These are phyloP conservation scores for Otocyon megalotis DNA, from an alignment of 2,113 vertebrate genomes.

Conservation along the genomic window DNA sequence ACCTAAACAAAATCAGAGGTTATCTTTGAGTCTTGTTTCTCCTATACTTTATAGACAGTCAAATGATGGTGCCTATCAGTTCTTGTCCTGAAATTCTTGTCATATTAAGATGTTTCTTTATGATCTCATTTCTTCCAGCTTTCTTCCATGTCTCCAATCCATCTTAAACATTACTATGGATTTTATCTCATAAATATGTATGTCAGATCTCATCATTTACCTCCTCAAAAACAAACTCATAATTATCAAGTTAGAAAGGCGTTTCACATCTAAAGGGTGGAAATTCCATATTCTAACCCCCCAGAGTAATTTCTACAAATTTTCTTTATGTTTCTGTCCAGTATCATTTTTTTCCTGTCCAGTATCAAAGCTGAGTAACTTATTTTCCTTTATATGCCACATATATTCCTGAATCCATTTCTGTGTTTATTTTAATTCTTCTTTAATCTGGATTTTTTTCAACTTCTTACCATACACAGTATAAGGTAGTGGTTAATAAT, in stretches of 20 bases:
- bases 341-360: background rate
- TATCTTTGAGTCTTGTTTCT: background rate
- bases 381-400: background rate
- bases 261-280: background rate
- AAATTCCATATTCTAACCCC: background rate
- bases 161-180: background rate
- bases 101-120: background rate
- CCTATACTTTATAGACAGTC: background rate
- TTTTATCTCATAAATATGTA: background rate
- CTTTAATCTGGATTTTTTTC: background rate
- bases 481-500: background rate
- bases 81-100: background rate
- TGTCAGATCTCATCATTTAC: background rate
- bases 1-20: background rate
- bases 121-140: background rate
- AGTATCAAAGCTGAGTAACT: background rate
- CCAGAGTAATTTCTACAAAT: background rate
- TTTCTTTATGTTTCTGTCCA: background rate
- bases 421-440: background rate
- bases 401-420: background rate
- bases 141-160: background rate
- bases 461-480: background rate
- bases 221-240: background rate
- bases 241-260: background rate
- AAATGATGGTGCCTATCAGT: background rate